Base-by-base conservation (phyloP, 2,113 vertebrate species). In the Sinocyclocheilus grahami region DNA sequence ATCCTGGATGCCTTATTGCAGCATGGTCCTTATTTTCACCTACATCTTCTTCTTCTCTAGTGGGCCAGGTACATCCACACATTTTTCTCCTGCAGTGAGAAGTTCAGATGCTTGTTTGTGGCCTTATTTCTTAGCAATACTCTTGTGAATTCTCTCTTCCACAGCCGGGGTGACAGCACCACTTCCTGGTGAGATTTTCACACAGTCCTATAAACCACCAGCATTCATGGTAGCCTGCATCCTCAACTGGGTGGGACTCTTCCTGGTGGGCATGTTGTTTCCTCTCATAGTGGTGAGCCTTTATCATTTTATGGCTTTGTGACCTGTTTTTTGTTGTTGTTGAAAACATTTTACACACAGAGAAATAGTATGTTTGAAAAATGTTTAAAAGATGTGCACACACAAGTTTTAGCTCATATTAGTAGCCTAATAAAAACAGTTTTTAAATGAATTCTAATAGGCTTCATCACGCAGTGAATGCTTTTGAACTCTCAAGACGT, bases 1-100 rank as follows among this genome's bases (percentile, higher is more conserved):
- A 63, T 90, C 78, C 16, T 97, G 95, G 96, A 89, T 96, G 89
- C 93, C 95, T 1, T 96, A 96, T 86, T 95, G 94, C 91, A 96
- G 95, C 91, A 94, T 95, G 90, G 90, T 80, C 11, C 92, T 96
- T 12, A 89, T 96, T 90, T 97, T 97, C 83, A 24, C 92, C 75
- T 96, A 93, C 85, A 95, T 96, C 87, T 88, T 93, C 87, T 92
- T 92, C 86, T 96, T 93, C 88, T 91, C 94, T 16, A 84, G 89
- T 83, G 95, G 96, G 55, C 96, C 95, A 89, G 94, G 96, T 97
- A 87, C 13, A 90, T 92, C 22, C 65, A 82, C 71, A 86, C 42
- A 69, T 18, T 12, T 16, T 33, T 55, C 5, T 46, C 18, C 13
- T 79, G 2, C 72, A 14, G 51, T 67, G 22, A 46, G 24, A 37